Conservation (phyloP, 2,888 invertebrate species). For the Nycteola revayana region DNA sequence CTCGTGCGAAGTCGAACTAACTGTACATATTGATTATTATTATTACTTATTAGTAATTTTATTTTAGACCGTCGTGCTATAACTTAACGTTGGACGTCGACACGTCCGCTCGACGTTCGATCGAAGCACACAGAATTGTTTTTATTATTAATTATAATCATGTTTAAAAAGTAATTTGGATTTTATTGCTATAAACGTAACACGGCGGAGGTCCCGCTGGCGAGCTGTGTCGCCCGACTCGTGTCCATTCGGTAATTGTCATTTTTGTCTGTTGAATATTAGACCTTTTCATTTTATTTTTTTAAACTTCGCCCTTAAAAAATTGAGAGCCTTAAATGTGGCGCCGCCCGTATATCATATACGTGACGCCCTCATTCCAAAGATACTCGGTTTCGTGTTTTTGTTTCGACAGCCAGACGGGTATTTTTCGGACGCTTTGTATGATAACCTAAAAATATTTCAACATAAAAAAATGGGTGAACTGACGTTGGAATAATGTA, state of each 20-base stretch:
- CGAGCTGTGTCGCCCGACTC: slow-evolving; percentile 11
- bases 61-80: slow-evolving; percentile 78
- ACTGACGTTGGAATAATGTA: no score
- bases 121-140: slow-evolving; percentile 43
- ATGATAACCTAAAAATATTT: no score
- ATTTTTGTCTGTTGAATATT: slow-evolving; percentile 56
- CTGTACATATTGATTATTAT: slow-evolving; percentile 78
- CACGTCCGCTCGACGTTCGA: slow-evolving; percentile 30
- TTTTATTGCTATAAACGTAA: slow-evolving; percentile 43
- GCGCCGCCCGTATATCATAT: no score
- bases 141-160: slow-evolving; percentile 55
- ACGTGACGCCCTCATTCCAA: no score
- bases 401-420: no score
- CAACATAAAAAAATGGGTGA: no score
- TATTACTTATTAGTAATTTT: slow-evolving; percentile 76
- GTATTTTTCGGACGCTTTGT: no score
- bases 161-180: slow-evolving; percentile 59
- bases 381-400: no score
- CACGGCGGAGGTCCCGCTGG: neutral
- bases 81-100: slow-evolving; percentile 51
- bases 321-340: no score
- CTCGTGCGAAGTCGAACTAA: slow-evolving; percentile 45
- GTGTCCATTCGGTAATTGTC: slow-evolving; percentile 44
- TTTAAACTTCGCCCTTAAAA: no score
- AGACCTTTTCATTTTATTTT: slow-evolving; percentile 8